Base-by-base conservation (phyloP, 2,113 vertebrate species). In the Alethe diademata region DNA sequence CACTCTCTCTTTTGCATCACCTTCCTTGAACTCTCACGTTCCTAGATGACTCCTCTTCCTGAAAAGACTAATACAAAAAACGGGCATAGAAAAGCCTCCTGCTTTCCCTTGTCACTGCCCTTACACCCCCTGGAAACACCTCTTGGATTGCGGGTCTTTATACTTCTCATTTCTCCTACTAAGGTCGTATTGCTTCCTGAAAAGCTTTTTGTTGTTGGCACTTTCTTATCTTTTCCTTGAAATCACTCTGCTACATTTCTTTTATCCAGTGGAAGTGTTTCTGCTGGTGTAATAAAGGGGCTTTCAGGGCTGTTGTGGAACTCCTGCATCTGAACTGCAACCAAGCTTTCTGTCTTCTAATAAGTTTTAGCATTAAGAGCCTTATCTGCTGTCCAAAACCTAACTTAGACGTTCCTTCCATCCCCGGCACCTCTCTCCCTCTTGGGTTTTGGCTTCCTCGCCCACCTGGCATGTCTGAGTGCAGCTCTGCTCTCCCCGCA, bases 401-500 rank as follows among this genome's bases (percentile, higher is more conserved):
- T 33, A 38, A 43, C 6, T 5, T 5, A 19, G 50, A 4, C 1
- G 2, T 40, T 26, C 12, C 56, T 47, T n/a, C 62, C 28, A 3
- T 16, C 19, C n/a, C 33, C 3, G 12, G 61, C 53, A 20, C 36
- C 58, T 40, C 45, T 33, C 43, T 88, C 28, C 45, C 36, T 33
- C 25, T 19, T 4, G 43, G 14, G 38, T 58, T 60, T 58, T 40
- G 62, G 35, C 54, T 33, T 47, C 60, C 40, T 66, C 6, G 5
- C 45, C 29, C n/a, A 22, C 14, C 50, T 15, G 14, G 53, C 13
- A 1, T 73, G 48, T 60, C 91, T 94, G 91, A 96, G 70, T 42
- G 3, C n/a, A 22, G 45, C 78, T 33, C 47, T 82, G 74, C 91
- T 97, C 48, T 96, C 78, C 81, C 83, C 60, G 69, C 92, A 99